phyloP scores from a whole-genome alignment of 2,797 vertebrate genomes.

The Neostethus bicornis region DNA sequence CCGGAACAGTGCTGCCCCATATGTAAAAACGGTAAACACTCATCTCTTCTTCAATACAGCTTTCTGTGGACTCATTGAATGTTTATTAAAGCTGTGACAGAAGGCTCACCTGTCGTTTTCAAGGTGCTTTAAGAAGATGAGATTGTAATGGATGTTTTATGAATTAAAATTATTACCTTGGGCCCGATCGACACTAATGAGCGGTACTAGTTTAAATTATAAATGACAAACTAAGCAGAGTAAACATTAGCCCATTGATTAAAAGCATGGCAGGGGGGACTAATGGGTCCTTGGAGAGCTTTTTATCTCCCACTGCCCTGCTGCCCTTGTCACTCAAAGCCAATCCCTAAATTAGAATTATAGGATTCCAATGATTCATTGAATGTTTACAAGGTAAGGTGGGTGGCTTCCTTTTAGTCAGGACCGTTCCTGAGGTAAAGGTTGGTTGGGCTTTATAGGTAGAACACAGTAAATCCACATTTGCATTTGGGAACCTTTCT shows the following conservation, averaged over 20 bases:
- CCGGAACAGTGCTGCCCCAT: constrained; percentile 99
- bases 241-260: constrained; percentile 82
- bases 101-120: constrained; percentile 55
- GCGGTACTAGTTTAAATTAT: constrained; percentile 78
- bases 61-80: constrained; percentile 48
- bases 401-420: constrained; percentile 66
- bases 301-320: constrained; percentile 73
- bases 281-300: constrained; percentile 77
- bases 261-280: constrained; percentile 72
- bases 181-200: constrained; percentile 72
- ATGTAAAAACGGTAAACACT: constrained; percentile 98
- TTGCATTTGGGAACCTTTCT: constrained; percentile 26
- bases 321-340: constrained; percentile 74
- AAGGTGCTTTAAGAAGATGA: constrained; percentile 60
- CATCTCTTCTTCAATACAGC: constrained; percentile 28
- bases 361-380: constrained; percentile 75
- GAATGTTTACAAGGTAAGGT: constrained; percentile 72
- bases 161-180: constrained; percentile 75
- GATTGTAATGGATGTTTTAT: constrained; percentile 75
- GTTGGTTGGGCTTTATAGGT: constrained; percentile 52
- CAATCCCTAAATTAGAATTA: constrained; percentile 81
- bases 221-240: constrained; percentile 77
- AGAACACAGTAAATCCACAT: constrained; percentile 45
- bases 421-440: constrained; percentile 60
- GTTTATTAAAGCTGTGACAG: constrained; percentile 56